Evolutionary conservation across 2,113 vertebrate genomes (phyloP).

Genomic region (Psittacula cyanocephala): DNA sequence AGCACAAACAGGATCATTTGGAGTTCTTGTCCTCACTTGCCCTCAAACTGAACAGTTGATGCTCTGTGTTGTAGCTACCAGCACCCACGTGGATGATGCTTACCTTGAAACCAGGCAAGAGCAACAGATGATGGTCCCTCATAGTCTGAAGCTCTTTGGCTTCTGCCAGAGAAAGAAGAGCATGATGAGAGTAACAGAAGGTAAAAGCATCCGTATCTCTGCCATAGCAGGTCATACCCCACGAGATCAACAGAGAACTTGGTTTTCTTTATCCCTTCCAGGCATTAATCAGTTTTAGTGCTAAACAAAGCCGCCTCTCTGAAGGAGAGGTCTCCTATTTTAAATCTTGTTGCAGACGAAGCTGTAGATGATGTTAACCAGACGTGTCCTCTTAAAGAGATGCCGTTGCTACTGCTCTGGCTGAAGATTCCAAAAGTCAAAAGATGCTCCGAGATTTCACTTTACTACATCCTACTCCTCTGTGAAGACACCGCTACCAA

Average conservation of each 20-base stretch:
- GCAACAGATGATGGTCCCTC: no score
- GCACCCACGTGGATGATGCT: not conserved
- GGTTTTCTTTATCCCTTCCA: conserved; percentile 21
- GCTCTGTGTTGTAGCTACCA: not conserved
- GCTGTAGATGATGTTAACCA: conserved; percentile 24
- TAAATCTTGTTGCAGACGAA: not conserved
- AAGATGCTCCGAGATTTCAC: not conserved
- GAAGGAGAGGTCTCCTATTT: conserved; percentile 20
- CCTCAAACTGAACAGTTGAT: not conserved
- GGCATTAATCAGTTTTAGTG: conserved; percentile 43
- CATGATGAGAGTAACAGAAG: rapidly evolving
- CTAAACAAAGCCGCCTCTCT: conserved; percentile 21
- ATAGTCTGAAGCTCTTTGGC: not conserved
- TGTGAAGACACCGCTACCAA: rapidly evolving
- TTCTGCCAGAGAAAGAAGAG: not conserved
- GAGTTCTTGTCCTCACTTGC: not conserved
- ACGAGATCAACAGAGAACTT: not conserved
- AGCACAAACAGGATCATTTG: not conserved
- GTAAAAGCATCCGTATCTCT: rapidly evolving
- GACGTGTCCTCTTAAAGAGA: not conserved
- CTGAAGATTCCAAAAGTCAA: not conserved
- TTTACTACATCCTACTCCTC: not conserved
- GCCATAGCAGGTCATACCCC: not conserved
- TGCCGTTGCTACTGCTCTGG: conserved; percentile 41
- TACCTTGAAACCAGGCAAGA: not conserved